Conservation (phyloP, 2,113 vertebrate genomes). For the Cheirogaleus medius region DNA sequence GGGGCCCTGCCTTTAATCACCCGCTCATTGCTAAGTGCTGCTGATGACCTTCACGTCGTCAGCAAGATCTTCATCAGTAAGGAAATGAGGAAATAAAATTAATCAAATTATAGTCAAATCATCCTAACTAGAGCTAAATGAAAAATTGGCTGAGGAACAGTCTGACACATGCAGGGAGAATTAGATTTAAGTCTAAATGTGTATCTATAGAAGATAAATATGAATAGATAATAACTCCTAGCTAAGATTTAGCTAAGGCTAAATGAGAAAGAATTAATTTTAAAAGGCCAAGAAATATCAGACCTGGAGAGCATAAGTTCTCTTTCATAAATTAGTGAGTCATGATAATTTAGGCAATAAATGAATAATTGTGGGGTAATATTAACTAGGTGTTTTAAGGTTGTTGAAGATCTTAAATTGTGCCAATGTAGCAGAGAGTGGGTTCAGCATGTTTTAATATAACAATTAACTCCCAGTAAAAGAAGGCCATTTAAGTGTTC, state of each 20-base stretch:
- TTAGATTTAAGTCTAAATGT: not conserved
- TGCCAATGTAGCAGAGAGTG: constrained; percentile 59
- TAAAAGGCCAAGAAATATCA: constrained; percentile 45
- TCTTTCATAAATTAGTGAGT: constrained; percentile 65
- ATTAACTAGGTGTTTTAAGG: constrained; percentile 69
- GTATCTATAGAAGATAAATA: constrained; percentile 32
- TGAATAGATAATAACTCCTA: not conserved
- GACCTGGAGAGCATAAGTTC: constrained; percentile 35
- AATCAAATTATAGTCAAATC: constrained; percentile 27
- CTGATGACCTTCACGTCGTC: not conserved
- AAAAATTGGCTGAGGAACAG: constrained; percentile 24
- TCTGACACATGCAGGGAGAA: not conserved
- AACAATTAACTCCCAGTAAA: constrained; percentile 42
- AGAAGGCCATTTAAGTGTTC: not conserved
- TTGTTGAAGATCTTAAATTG: constrained; percentile 66
- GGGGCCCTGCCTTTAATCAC: not conserved
- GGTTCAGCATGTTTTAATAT: constrained; percentile 35
- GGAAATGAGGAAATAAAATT: not conserved
- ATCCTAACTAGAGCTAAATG: not conserved
- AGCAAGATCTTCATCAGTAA: not conserved
- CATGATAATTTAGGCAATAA: constrained; percentile 68
- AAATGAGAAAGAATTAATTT: constrained; percentile 57
- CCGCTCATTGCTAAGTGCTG: not conserved
- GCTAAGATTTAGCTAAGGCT: constrained; percentile 22
- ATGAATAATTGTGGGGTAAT: constrained; percentile 68